A percentile compares a stretch with the other conserved stretches of the same genome.
These are phyloP conservation scores for Cheilosia vernalis DNA, from an alignment of 2,888 invertebrate species.

Conservation along the genomic window DNA sequence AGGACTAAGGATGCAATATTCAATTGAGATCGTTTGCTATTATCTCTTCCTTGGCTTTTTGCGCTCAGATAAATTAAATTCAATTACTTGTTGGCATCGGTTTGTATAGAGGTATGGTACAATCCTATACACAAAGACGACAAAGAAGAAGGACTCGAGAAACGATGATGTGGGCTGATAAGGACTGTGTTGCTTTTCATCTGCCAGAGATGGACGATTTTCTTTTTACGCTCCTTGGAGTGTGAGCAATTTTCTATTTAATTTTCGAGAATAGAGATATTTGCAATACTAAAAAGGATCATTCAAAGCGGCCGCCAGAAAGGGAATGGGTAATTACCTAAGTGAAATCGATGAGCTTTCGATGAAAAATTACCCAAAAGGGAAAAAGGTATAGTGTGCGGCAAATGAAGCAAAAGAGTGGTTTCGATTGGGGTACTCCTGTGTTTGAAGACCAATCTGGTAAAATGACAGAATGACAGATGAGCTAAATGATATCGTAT, in stretches of 20 bases:
- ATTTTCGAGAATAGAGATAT: conserved; percentile 30
- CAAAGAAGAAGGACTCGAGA: conserved; percentile 18
- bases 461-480: no score
- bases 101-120: background rate
- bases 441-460: no score
- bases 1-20: conserved; percentile 62
- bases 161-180: conserved; percentile 69
- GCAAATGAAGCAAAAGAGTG: background rate
- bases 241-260: conserved; percentile 68
- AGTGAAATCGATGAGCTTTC: conserved; percentile 66
- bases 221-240: conserved; percentile 50
- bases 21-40: conserved; percentile 70
- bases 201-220: conserved; percentile 52
- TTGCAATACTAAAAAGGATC: background rate
- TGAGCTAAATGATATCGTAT: no score
- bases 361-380: conserved; percentile 41
- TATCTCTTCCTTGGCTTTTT: conserved; percentile 57
- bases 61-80: conserved; percentile 72
- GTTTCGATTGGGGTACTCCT: background rate
- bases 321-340: conserved; percentile 61
- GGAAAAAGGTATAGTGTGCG: conserved; percentile 8
- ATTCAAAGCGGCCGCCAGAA: background rate
- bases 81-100: conserved; percentile 71
- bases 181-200: conserved; percentile 67
- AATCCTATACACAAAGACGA: conserved; percentile 34